Evolutionary conservation across 2,888 invertebrate species (phyloP), one percentile per base, ranked within the genome.

Genomic region (Ethmia dodecea): DNA sequence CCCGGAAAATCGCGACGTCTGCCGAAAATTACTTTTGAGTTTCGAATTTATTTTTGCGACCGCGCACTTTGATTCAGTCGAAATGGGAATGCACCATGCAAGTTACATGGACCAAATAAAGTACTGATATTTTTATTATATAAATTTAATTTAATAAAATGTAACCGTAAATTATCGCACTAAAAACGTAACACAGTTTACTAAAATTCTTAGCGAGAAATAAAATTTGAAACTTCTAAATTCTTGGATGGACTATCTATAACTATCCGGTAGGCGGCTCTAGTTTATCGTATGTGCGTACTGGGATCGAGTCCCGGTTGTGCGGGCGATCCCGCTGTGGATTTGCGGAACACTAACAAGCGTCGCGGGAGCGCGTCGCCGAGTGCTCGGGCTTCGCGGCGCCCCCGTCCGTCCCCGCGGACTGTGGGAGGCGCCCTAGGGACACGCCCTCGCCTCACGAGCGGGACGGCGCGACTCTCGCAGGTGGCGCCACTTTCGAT

Each of bases 371-470:
- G 74, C 73, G 68, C 75, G 69, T 61, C 74, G 75, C 77, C 64
- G 75, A 80, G 81, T 78, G 78, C 86, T 74, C 75, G 69, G 76
- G 83, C 84, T 76, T 75, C 80, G 70, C 77, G 75, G 86, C 77
- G 81, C 81, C 81, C 77, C 79, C 80, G 79, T 72, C 81, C 75
- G 75, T 78, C 81, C 81, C 80, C 79, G 81, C 81, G 78, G 78
- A 75, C 80, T 76, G 79, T 68, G 81, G 81, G 83, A 77, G 78
- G 78, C 66, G 78, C 84, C 80, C 81, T 62, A 55, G 81, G 83
- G 81, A 81, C 86, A 87, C 87, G 86, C 88, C 88, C 87, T 86
- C 86, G 81, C 79, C 83, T 72, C 80, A 66, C 74, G 87, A 86
- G 86, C 80, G 69, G 70, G 83, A 86, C 73, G 49, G 65, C 70